Percentiles rank a stretch among this genome's conserved stretches.
Conservation (phyloP, 2,113 vertebrate species). For the Daubentonia madagascariensis region DNA sequence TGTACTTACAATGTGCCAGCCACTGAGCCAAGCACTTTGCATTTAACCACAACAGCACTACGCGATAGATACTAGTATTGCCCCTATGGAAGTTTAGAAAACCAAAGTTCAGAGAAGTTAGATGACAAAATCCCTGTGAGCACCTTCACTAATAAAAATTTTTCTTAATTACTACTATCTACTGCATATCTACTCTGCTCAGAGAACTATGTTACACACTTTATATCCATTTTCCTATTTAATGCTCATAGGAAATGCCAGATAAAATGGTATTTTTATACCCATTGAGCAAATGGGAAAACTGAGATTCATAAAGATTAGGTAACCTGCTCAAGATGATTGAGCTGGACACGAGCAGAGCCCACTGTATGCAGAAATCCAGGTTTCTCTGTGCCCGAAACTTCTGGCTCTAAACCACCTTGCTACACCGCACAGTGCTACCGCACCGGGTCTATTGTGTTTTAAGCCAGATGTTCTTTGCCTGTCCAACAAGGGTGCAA, state of each 20-base stretch:
- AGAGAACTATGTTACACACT: not conserved
- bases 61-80: not conserved
- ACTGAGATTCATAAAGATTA: not conserved
- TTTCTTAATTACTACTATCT: not conserved
- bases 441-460: accelerated
- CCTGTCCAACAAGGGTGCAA: not conserved
- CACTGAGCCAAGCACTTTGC: not conserved
- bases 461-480: not conserved
- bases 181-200: not conserved
- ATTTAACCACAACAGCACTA: not conserved
- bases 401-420: not conserved
- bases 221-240: not conserved
- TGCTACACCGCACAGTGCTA: not conserved
- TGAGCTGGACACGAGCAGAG: not conserved
- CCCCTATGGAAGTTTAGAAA: not conserved
- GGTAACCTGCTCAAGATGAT: not conserved
- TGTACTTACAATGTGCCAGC: not conserved
- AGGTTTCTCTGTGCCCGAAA: not conserved
- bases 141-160: not conserved
- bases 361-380: not conserved
- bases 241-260: not conserved
- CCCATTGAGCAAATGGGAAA: not conserved
- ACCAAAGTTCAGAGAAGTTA: not conserved
- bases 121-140: not conserved
- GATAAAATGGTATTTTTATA: not conserved